Base-by-base conservation (phyloP, 1,140 invertebrate species). In the Scaptodrosophila lebanonensis region DNA sequence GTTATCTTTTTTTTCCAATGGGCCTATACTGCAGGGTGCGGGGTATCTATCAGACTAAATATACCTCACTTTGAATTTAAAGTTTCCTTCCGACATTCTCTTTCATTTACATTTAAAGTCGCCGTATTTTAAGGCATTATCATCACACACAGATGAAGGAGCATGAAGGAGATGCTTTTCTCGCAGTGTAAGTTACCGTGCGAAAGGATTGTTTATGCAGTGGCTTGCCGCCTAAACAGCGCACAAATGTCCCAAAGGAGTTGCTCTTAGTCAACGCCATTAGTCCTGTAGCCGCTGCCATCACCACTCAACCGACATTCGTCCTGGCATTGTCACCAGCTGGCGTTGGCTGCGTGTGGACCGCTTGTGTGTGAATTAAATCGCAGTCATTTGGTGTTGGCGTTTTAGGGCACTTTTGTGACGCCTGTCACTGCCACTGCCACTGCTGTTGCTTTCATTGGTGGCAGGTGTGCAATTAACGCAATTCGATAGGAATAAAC, bases 401-500 rank as follows among this genome's bases (percentile, higher is more conserved):
- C 72, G 72, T 76, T 76, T 77, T 56, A 66, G 66, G 62, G 66
- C 66, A 77, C 61, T 66, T 66, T 61, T 71, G 66, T 33, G 50
- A 58, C 47, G 66, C 62, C 50, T 60, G 66, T 71, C n/a, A 8
- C 20, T 20, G 12, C 3, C 13, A 36, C 35, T 5, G 3, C n/a
- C 43, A 49, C 27, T 47, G 61, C 43, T 39, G 47, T n/a, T n/a
- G 33, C 11, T 4, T n/a, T n/a, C n/a, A 12, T 17, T 2, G 12
- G 20, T 9, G 15, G 44, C 67, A 76, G 73, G 72, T 76, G 73
- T 67, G 63, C 72, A 79, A 79, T 76, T 76, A 77, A 67, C 63
- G 54, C 63, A 56, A 76, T 72, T 76, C 43, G 11, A 17, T 13
- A 47, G 40, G 39, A n/a, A n/a, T n/a, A n/a, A n/a, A n/a, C n/a